Percentiles rank a stretch among this genome's conserved stretches.
phyloP scores from a whole-genome alignment of 2,888 invertebrate genomes.

The Pterobdella sp. region DNA sequence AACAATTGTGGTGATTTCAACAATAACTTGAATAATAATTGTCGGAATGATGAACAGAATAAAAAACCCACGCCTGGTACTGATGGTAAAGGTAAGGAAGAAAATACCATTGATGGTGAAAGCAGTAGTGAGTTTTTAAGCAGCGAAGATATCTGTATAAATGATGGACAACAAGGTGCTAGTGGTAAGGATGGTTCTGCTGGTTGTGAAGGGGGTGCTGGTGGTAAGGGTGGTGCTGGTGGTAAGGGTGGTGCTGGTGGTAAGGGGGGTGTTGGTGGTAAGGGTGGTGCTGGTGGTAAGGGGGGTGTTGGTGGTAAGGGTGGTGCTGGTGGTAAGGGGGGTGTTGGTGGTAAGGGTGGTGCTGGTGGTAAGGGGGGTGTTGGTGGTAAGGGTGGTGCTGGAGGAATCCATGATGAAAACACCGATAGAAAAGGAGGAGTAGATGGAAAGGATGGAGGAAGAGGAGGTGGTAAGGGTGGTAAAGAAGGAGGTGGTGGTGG shows the following conservation, averaged over 20 bases:
- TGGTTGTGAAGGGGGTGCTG: neutral
- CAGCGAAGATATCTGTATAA: neutral
- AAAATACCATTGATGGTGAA: neutral
- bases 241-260: neutral
- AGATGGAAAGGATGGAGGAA: too few relatives aligned
- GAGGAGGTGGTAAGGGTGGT: too few relatives aligned
- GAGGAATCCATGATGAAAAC: neutral
- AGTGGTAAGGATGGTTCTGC: neutral
- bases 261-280: neutral
- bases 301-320: neutral
- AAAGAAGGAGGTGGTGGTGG: constrained; percentile 1
- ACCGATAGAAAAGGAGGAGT: too few relatives aligned
- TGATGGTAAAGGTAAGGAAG: neutral
- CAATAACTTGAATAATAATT: too few relatives aligned
- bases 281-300: neutral
- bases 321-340: neutral
- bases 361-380: neutral
- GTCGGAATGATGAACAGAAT: neutral
- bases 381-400: neutral
- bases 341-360: neutral
- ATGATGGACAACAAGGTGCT: neutral
- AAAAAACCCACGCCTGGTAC: neutral
- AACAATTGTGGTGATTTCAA: too few relatives aligned
- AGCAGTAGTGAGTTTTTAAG: neutral
- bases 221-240: constrained; percentile 5